Conservation (phyloP, 2,113 vertebrate species). For the Plecturocebus donacophilus region DNA sequence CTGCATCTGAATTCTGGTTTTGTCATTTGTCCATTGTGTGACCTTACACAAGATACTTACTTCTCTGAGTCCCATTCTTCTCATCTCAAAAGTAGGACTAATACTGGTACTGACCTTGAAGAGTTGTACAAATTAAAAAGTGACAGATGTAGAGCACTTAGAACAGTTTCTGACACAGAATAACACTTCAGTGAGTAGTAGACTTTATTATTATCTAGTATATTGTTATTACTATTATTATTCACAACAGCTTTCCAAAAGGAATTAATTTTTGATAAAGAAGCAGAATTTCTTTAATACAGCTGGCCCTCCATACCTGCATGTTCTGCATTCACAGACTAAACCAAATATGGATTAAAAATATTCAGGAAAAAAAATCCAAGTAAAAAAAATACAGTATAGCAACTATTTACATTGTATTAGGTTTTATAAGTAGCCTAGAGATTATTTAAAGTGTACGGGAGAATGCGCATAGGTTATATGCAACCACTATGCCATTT, state of each 20-base stretch:
- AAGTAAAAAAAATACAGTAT: neutral
- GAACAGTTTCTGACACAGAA: neutral
- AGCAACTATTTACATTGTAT: neutral
- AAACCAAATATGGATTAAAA: neutral
- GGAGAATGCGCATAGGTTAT: neutral
- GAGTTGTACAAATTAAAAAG: neutral
- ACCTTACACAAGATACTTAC: no score
- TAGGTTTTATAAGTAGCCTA: neutral
- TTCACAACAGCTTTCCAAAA: neutral
- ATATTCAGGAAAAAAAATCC: neutral
- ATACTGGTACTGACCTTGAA: neutral
- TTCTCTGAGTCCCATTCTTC: neutral
- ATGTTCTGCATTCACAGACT: neutral
- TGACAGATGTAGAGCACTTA: neutral
- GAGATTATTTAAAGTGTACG: neutral
- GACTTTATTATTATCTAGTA: neutral
- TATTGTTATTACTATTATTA: neutral
- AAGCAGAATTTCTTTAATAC: neutral
- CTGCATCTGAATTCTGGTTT: neutral
- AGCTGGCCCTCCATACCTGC: neutral
- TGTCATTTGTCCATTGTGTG: neutral
- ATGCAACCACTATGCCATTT: neutral
- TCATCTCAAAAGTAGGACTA: neutral
- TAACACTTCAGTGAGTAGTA: neutral
- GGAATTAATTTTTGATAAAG: constrained; percentile 17